Conservation (phyloP, 2,113 vertebrate genomes). For the Ptilonorhynchus violaceus region DNA sequence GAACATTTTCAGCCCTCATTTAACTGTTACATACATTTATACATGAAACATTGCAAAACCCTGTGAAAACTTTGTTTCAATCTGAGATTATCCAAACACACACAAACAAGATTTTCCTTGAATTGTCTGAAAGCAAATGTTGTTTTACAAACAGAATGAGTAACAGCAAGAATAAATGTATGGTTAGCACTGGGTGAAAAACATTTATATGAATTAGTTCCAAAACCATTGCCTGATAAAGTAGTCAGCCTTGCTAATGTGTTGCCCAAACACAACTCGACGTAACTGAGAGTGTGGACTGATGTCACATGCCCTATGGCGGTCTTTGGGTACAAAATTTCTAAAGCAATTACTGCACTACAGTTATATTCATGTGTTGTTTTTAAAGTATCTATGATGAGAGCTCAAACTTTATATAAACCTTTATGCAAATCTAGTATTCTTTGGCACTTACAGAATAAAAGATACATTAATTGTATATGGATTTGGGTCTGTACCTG, state of each 20-base stretch:
- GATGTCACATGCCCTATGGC: background rate
- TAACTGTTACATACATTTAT: background rate
- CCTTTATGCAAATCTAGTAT: background rate
- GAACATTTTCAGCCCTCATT: background rate
- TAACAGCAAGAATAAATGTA: background rate
- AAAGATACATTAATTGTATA: background rate
- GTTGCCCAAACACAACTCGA: background rate
- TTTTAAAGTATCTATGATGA: background rate
- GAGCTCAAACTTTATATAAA: background rate
- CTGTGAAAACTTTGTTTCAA: background rate
- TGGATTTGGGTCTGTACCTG: background rate
- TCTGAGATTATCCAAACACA: background rate
- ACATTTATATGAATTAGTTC: background rate
- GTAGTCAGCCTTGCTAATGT: background rate
- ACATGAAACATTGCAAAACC: background rate
- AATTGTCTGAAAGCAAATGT: background rate
- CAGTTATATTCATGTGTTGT: background rate
- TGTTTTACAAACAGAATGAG: background rate
- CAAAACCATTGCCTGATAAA: background rate
- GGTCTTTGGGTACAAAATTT: background rate
- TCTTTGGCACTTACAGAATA: background rate
- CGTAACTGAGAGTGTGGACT: background rate
- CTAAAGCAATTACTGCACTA: background rate
- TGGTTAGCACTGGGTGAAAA: background rate
- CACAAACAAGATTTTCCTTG: background rate